Evolutionary conservation across 2,113 vertebrate species (phyloP).

Genomic region (Thryonomys swinderianus): DNA sequence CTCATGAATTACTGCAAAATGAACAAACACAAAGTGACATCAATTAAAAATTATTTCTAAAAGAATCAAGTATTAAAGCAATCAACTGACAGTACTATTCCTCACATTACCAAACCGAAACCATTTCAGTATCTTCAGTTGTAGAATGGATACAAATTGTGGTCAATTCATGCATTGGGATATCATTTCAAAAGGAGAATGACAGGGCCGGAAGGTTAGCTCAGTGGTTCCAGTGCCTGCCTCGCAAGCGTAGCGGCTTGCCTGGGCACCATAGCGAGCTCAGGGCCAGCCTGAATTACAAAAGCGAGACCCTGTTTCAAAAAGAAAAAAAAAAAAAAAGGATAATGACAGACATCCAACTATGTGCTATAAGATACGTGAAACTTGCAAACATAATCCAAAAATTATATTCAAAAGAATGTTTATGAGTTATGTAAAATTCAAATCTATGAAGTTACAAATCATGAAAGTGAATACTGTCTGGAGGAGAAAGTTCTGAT

Average conservation of each 20-base stretch:
- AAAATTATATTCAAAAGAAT: neutral
- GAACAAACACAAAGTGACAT: neutral
- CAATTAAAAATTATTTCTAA: slow-evolving; percentile 22
- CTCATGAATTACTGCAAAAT: neutral
- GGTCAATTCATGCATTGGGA: neutral
- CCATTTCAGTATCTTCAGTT: neutral
- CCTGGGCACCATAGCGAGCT: too few species aligned
- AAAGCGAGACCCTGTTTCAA: too few species aligned
- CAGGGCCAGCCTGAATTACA: too few species aligned
- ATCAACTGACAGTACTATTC: neutral
- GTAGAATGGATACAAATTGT: neutral
- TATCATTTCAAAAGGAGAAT: slow-evolving; percentile 5
- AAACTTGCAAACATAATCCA: neutral
- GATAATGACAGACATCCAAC: neutral
- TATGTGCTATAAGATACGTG: neutral
- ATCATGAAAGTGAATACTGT: neutral
- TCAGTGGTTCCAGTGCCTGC: too few species aligned
- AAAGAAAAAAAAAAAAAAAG: too few species aligned
- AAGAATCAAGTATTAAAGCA: slow-evolving; percentile 5
- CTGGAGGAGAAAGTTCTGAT: neutral
- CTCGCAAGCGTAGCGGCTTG: too few species aligned
- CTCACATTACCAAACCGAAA: slow-evolving; percentile 19
- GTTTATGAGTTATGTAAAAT: neutral
- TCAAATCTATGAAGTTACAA: neutral
- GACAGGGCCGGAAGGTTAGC: too few species aligned